These are phyloP conservation scores for Sitodiplosis mosellana DNA, from an alignment of 1,140 invertebrate species.

Conservation along the genomic window DNA sequence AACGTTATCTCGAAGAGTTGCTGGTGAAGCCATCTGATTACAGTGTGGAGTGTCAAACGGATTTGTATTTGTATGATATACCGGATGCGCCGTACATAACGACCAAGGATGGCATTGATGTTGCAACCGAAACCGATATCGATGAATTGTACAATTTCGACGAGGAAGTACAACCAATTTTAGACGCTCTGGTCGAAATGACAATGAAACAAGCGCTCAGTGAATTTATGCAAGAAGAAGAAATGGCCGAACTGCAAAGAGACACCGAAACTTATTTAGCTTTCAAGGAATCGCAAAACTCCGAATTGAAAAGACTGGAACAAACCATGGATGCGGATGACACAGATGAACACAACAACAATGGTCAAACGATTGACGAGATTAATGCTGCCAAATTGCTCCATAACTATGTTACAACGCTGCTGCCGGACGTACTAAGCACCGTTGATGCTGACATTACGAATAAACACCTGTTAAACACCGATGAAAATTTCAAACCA, in stretches of 20 bases:
- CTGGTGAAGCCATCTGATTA: constrained; percentile 49
- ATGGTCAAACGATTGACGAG: constrained; percentile 37
- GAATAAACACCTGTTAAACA: constrained; percentile 29
- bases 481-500: constrained; percentile 68
- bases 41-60: constrained; percentile 66
- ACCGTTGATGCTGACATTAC: constrained; percentile 32
- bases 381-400: constrained; percentile 64
- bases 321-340: constrained; percentile 17
- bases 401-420: constrained; percentile 63
- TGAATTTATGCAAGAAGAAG: constrained; percentile 65
- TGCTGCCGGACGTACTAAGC: constrained; percentile 66
- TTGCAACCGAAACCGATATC: constrained; percentile 64
- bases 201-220: constrained; percentile 71
- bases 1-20: constrained; percentile 68
- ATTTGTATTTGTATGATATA: constrained; percentile 65
- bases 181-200: constrained; percentile 73
- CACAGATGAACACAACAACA: constrained; percentile 16
- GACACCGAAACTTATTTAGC: constrained; percentile 61
- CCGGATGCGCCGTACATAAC: constrained; percentile 50
- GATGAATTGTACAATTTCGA: constrained; percentile 87
- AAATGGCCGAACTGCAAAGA: constrained; percentile 47
- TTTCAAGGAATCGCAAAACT: constrained; percentile 55
- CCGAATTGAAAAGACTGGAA: constrained; percentile 47
- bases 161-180: constrained; percentile 66
- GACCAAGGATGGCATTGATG: constrained; percentile 59